These are phyloP conservation scores for Drosophila bipectinata DNA, from an alignment of 1,140 invertebrate species.

Conservation along the genomic window DNA sequence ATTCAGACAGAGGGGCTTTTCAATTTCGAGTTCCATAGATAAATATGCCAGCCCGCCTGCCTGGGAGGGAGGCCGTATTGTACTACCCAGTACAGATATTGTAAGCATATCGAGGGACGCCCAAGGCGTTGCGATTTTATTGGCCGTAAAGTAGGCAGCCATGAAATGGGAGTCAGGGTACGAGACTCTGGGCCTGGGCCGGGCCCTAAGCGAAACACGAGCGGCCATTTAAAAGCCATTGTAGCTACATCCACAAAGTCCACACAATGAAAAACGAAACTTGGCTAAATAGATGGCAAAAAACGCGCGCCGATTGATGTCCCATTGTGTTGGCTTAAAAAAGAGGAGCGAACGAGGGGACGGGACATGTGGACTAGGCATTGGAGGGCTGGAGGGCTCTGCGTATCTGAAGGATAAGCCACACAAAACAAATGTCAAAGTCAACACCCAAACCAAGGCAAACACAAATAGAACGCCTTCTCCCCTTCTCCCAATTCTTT, in stretches of 20 bases:
- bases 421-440: constrained; percentile 81
- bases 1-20: constrained; percentile 48
- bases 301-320: constrained; percentile 70
- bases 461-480: constrained; percentile 38
- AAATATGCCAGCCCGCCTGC: constrained; percentile 72
- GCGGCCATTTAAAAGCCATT: constrained; percentile 75
- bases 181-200: background rate
- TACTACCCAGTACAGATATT: background rate
- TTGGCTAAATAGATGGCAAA: constrained; percentile 76
- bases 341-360: background rate
- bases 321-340: constrained; percentile 47
- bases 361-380: background rate
- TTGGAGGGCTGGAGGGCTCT: background rate
- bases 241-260: constrained; percentile 64
- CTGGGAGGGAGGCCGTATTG: constrained; percentile 36
- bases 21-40: constrained; percentile 77
- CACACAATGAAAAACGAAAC: constrained; percentile 79
- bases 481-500: background rate
- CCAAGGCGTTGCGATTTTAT: constrained; percentile 77
- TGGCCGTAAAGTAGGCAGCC: constrained; percentile 76
- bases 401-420: constrained; percentile 73
- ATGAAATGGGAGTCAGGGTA: constrained; percentile 66
- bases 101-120: constrained; percentile 32
- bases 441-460: constrained; percentile 72
- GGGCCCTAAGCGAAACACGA: constrained; percentile 32